Conservation (phyloP, 2,113 vertebrate genomes). For the Mesembrinibis cayennensis region DNA sequence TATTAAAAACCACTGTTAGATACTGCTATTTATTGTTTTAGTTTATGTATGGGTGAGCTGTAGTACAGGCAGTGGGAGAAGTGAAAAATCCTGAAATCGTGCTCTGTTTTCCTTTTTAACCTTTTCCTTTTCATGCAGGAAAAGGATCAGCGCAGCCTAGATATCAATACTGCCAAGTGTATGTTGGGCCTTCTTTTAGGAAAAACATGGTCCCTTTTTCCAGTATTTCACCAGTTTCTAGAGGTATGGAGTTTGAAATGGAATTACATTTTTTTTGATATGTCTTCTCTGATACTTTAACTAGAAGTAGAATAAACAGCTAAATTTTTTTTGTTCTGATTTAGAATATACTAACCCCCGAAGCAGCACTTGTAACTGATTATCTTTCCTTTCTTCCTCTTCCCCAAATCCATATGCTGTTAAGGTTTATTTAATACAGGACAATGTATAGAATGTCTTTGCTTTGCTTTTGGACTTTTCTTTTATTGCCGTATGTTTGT, state of each 20-base stretch:
- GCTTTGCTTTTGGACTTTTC: background rate
- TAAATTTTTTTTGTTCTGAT: background rate
- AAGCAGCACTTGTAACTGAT: background rate
- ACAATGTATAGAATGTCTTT: background rate
- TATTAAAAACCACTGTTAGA: background rate
- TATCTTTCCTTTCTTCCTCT: background rate
- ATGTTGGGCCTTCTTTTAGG: conserved; percentile 98
- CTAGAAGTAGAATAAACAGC: background rate
- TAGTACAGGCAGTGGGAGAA: background rate
- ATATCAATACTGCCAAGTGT: conserved; percentile 98
- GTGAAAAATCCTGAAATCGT: background rate
- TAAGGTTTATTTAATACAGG: background rate
- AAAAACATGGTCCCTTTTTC: conserved; percentile 98
- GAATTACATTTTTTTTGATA: background rate
- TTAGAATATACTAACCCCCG: background rate
- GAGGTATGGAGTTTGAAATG: conserved; percentile 80
- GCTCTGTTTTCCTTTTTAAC: background rate
- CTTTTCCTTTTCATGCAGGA: conserved; percentile 79
- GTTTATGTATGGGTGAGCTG: background rate
- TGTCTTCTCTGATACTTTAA: background rate
- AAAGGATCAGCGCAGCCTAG: conserved; percentile 99
- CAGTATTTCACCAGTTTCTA: conserved; percentile 98
- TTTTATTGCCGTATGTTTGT: background rate
- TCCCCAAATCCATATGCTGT: background rate
- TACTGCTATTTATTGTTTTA: background rate